Evolutionary conservation across 2,888 invertebrate species (phyloP), one percentile per base, ranked within the genome.

Genomic region (Torymus auratus): DNA sequence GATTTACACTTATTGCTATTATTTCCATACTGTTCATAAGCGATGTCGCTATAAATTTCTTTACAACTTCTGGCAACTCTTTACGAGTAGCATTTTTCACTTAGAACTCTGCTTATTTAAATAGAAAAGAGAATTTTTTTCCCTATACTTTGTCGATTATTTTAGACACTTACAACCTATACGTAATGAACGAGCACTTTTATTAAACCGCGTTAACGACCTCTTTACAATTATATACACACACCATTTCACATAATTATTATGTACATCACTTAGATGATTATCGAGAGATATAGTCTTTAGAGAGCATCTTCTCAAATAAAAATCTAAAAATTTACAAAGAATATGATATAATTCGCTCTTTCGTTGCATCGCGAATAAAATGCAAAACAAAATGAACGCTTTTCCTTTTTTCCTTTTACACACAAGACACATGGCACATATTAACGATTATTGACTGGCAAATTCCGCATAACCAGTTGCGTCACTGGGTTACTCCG

Each of bases 141-240:
- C n/a, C 7, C 56, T 17, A 76, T 50, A 62, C 17, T 53, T 41
- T 69, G 13, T 55, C 68, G 62, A 74, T 61, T 77, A 64, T 75
- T 78, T 73, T 65, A 78, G 55, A 70, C 69, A 73, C 56, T 72
- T 78, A 75, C 53, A 65, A 41, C 50, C 23, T 73, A 82, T 52
- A 73, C 68, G 52, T 58, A 82, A 23, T 50, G 70, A 64, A 76
- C 55, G 76, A 82, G 72, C 64, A 79, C 72, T 76, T 78, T 50
- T 53, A 75, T 41, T 72, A 60, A 23, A 74, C 55, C 61, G 68
- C 69, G 13, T 62, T 69, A 78, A 82, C 62, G 64, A 81, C 81
- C 60, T 82, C 80, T 83, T 82, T 83, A 83, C 83, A 83, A 81
- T 56, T 83, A 83, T 83, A 82, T 83, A 81, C 76, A 83, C 70